Conservation (phyloP, 2,888 invertebrate genomes). For the Adineta ricciae region DNA sequence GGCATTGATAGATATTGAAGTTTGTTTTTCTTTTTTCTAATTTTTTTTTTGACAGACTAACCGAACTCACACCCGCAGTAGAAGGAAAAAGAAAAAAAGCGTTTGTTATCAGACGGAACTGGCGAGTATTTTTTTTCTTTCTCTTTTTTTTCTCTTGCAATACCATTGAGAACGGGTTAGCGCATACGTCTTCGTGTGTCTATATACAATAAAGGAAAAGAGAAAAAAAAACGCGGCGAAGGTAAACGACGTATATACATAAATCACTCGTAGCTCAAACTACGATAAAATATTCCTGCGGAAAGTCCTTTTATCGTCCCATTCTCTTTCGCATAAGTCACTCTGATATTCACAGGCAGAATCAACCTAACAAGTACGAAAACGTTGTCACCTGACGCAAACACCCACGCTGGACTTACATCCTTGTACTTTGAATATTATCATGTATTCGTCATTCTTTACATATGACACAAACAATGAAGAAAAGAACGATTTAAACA, state of each 20-base stretch:
- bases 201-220: neutral
- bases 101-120: neutral
- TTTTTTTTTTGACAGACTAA: neutral
- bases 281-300: neutral
- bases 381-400: neutral
- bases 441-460: neutral
- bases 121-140: neutral
- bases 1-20: neutral
- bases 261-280: neutral
- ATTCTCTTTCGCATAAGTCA: neutral
- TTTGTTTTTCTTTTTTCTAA: neutral
- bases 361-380: neutral
- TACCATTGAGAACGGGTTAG: neutral
- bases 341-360: neutral
- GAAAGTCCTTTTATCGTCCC: neutral
- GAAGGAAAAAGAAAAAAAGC: neutral
- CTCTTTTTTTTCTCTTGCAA: neutral
- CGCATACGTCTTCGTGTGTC: neutral
- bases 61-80: neutral
- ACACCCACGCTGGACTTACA: neutral
- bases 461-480: neutral
- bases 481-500: neutral
- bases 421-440: neutral
- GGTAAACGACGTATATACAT: neutral
- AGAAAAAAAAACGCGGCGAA: neutral